Percentiles rank a stretch among this genome's conserved stretches.
phyloP scores from a whole-genome alignment of 2,797 vertebrate species.

The Rhynchonycteris naso region DNA sequence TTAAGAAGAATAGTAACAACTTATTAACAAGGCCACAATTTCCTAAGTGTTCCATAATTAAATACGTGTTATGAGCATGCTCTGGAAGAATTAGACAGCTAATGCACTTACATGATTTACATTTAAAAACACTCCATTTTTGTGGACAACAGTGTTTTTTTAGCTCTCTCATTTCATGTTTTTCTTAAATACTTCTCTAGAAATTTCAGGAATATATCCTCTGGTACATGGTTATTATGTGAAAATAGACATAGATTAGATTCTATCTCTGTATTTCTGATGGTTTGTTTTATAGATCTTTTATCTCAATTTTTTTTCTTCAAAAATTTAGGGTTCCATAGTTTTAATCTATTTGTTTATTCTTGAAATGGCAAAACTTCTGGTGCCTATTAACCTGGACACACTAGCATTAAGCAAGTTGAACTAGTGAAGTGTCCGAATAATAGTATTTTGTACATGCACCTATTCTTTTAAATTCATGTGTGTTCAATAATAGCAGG shows the following conservation, averaged over 20 bases:
- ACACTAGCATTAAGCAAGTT: background rate
- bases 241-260: constrained; percentile 19
- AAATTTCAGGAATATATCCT: constrained; percentile 27
- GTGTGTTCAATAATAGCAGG: background rate
- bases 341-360: constrained; percentile 25
- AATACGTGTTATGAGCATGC: background rate
- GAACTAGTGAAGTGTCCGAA: background rate
- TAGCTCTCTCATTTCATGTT: background rate
- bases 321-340: background rate
- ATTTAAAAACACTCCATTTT: constrained; percentile 39
- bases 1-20: constrained; percentile 52
- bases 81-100: constrained; percentile 19
- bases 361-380: constrained; percentile 29
- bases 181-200: constrained; percentile 1
- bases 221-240: background rate
- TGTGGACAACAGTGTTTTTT: background rate
- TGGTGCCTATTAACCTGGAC: background rate
- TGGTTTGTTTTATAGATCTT: background rate
- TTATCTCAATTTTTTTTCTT: background rate
- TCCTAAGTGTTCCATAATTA: constrained; percentile 41
- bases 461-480: constrained; percentile 20
- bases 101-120: background rate
- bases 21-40: background rate
- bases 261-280: background rate
- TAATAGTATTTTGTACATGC: background rate